These are phyloP conservation scores for Bombyx mori DNA, from an alignment of 1,140 invertebrate species.

Conservation along the genomic window DNA sequence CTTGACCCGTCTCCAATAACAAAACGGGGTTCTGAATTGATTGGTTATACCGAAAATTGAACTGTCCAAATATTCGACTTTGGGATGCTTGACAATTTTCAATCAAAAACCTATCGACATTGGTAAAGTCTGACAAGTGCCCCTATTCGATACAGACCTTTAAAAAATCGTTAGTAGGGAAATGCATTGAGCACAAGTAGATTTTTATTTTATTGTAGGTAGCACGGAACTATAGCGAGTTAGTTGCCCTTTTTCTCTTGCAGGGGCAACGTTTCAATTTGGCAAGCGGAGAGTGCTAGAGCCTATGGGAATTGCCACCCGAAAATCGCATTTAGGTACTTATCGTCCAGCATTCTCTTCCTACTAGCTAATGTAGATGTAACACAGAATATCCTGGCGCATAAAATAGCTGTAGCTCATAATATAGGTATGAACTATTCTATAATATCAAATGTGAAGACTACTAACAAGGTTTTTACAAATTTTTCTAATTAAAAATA, in stretches of 20 bases:
- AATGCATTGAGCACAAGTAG: slow-evolving; percentile 18
- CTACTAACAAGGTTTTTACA: no score
- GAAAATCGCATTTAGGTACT: slow-evolving; percentile 48
- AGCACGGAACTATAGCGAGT: slow-evolving; percentile 28
- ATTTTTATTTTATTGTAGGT: slow-evolving; percentile 17
- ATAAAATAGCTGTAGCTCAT: no score
- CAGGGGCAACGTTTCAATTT: slow-evolving; percentile 54
- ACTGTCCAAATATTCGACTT: slow-evolving; percentile 33
- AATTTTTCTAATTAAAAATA: no score
- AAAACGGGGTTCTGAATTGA: slow-evolving; percentile 29
- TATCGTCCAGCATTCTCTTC: no score
- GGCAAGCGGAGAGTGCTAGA: slow-evolving; percentile 41
- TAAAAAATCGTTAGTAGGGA: slow-evolving; percentile 20
- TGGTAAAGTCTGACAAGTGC: slow-evolving; percentile 26
- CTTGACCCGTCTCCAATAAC: slow-evolving; percentile 25
- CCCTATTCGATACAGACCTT: slow-evolving; percentile 20
- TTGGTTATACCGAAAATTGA: slow-evolving; percentile 45
- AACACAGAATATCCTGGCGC: no score
- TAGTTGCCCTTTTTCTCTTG: slow-evolving; percentile 5
- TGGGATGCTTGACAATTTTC: slow-evolving; percentile 35
- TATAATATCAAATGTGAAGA: no score
- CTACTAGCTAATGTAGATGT: no score
- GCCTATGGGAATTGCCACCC: slow-evolving; percentile 40
- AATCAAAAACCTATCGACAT: slow-evolving; percentile 28
- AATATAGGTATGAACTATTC: no score